These are phyloP conservation scores for Venturia canescens DNA, from an alignment of 1,140 invertebrate species.

Conservation along the genomic window DNA sequence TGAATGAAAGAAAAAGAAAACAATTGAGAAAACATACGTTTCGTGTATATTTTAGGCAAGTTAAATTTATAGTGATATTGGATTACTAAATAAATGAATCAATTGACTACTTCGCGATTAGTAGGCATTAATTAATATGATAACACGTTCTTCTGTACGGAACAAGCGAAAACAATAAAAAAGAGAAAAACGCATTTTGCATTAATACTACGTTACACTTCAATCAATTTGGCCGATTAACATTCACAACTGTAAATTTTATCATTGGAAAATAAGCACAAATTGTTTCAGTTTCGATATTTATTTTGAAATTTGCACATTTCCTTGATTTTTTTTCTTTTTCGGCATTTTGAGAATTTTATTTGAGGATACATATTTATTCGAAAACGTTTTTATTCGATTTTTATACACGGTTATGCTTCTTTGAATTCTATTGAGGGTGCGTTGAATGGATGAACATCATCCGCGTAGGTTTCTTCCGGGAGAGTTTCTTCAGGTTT, in stretches of 20 bases:
- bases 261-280: background rate
- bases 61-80: slow-evolving; percentile 73
- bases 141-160: slow-evolving; percentile 69
- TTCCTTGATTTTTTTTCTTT: no score
- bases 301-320: no score
- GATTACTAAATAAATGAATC: slow-evolving; percentile 69
- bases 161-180: slow-evolving; percentile 70
- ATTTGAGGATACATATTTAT: no score
- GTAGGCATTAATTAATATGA: slow-evolving; percentile 69
- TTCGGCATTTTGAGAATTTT: no score
- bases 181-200: slow-evolving; percentile 51
- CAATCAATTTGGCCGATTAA: slow-evolving; percentile 46
- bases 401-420: slow-evolving; percentile 32
- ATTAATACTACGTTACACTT: slow-evolving; percentile 59
- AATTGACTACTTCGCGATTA: slow-evolving; percentile 71
- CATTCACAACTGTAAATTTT: background rate
- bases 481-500: slow-evolving; percentile 78
- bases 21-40: slow-evolving; percentile 52
- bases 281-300: no score
- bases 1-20: slow-evolving; percentile 57
- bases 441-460: slow-evolving; percentile 84
- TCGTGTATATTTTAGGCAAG: slow-evolving; percentile 74
- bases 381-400: slow-evolving; percentile 36
- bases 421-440: slow-evolving; percentile 83
- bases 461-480: slow-evolving; percentile 85